phyloP scores from a whole-genome alignment of 2,888 invertebrate species.

The Meandrusa payeni region DNA sequence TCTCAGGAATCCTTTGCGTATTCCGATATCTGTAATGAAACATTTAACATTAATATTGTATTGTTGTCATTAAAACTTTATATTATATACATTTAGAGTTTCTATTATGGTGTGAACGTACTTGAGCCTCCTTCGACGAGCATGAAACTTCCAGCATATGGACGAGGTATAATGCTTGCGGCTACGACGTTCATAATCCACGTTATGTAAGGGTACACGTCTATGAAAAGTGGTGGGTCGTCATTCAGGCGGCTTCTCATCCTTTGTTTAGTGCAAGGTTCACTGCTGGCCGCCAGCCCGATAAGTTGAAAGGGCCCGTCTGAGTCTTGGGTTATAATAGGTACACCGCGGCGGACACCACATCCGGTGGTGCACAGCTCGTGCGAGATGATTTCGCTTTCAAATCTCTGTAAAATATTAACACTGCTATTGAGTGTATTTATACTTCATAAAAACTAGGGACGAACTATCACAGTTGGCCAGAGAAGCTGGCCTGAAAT shows the following conservation, averaged over 20 bases:
- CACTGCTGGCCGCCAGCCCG: constrained; percentile 55
- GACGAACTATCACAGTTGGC: too few relatives aligned
- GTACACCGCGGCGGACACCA: constrained; percentile 59
- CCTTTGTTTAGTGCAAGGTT: constrained; percentile 44
- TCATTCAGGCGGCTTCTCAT: constrained; percentile 54
- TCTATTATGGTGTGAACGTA: constrained; percentile 34
- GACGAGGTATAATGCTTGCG: constrained; percentile 52
- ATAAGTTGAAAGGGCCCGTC: constrained; percentile 59
- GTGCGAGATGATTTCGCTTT: constrained; percentile 57
- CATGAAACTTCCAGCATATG: constrained; percentile 54
- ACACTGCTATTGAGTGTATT: too few relatives aligned
- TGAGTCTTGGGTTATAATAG: constrained; percentile 51
- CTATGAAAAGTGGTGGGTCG: constrained; percentile 62
- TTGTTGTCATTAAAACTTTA: too few relatives aligned
- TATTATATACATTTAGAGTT: too few relatives aligned
- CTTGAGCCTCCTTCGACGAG: constrained; percentile 45
- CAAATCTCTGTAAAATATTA: constrained; percentile 49
- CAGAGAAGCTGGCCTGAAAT: too few relatives aligned
- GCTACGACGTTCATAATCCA: constrained; percentile 65
- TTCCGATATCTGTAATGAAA: constrained; percentile 43
- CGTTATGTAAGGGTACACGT: constrained; percentile 58
- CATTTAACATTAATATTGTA: too few relatives aligned
- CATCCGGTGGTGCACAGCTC: constrained; percentile 64
- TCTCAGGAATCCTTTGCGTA: constrained; percentile 44
- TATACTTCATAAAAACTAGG: too few relatives aligned